A percentile compares a stretch with the other conserved stretches of the same genome.
Evolutionary conservation across 2,113 vertebrate genomes (phyloP).

Genomic region (Poicephalus meyeri): DNA sequence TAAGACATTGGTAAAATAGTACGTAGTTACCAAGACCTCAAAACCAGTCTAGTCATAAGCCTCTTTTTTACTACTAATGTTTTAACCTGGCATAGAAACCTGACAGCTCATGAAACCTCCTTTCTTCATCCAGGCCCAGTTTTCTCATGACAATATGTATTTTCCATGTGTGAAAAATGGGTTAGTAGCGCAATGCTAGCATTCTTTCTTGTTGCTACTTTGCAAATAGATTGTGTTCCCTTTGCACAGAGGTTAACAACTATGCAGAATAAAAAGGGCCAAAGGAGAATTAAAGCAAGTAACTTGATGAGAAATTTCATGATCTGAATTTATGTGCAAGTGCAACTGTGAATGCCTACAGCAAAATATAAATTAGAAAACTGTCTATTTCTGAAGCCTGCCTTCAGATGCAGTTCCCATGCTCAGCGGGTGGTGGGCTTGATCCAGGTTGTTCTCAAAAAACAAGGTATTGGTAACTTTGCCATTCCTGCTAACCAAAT

Average conservation of each 20-base stretch:
- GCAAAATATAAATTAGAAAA: background rate
- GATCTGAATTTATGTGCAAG: background rate
- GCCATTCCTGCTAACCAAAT: background rate
- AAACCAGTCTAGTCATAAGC: background rate
- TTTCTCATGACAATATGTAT: background rate
- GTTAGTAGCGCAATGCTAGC: background rate
- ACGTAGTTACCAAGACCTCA: background rate
- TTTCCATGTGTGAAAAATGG: background rate
- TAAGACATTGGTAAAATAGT: background rate
- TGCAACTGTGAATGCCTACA: background rate
- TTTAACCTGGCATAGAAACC: background rate
- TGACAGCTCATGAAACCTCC: background rate
- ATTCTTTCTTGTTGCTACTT: background rate
- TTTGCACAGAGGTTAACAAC: background rate
- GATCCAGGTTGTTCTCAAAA: background rate
- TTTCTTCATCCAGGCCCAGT: background rate
- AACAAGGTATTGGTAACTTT: background rate
- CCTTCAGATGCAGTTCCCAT: background rate
- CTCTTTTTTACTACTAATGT: background rate
- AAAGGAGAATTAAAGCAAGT: background rate
- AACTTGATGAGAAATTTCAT: background rate
- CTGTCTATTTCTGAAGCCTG: background rate
- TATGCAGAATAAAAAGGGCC: background rate
- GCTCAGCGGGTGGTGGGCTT: background rate
- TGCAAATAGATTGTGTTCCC: background rate